Evolutionary conservation across 2,113 vertebrate genomes (phyloP).

Genomic region (Peromyscus californicus): DNA sequence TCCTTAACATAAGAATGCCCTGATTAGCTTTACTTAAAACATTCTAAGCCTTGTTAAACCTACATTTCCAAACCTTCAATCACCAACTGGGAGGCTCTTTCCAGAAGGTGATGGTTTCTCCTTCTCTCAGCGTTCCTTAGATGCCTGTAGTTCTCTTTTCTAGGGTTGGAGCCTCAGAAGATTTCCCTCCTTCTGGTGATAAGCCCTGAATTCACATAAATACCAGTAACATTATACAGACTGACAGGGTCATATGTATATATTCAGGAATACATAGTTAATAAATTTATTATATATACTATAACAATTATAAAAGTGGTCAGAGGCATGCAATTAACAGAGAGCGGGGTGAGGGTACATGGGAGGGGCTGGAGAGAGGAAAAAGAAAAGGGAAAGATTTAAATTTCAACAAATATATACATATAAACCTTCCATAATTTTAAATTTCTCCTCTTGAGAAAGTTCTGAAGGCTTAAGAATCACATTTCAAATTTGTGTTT

Average conservation of each 20-base stretch:
- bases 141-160: neutral
- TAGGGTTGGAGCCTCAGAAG: neutral
- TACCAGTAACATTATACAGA: neutral
- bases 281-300: neutral
- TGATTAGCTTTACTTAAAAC: no score
- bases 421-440: neutral
- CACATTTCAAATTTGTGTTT: neutral
- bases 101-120: neutral
- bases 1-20: neutral
- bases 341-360: neutral
- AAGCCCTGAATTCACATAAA: neutral
- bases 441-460: neutral
- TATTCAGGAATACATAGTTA: neutral
- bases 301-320: neutral
- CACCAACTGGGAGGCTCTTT: neutral
- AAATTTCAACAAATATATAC: neutral
- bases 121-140: neutral
- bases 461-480: neutral
- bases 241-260: neutral
- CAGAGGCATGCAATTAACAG: neutral
- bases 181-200: neutral
- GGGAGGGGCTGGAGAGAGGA: neutral
- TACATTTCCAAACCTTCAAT: neutral
- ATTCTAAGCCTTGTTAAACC: neutral
- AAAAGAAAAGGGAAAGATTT: neutral